phyloP scores from a whole-genome alignment of 2,797 vertebrate species.

The Clarias pachynema region DNA sequence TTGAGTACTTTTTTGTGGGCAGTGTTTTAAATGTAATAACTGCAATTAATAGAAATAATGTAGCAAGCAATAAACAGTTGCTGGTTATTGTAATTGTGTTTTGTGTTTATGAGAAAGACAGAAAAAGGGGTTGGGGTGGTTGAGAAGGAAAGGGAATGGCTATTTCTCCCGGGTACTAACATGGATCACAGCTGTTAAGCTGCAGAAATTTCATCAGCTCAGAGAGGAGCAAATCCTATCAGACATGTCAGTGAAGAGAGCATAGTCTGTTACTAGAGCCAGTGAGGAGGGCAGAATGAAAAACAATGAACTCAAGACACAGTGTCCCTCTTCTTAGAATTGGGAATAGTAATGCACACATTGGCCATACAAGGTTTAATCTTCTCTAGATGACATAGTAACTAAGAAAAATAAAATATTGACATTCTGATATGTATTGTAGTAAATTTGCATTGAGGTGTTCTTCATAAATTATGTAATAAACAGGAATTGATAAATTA shows the following conservation, averaged over 20 bases:
- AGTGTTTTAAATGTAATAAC: constrained; percentile 53
- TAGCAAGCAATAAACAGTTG: constrained; percentile 56
- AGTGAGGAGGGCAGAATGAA: constrained; percentile 63
- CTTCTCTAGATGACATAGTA: background rate
- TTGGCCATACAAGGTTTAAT: background rate
- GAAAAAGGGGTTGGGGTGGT: background rate
- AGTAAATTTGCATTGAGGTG: background rate
- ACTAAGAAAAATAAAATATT: background rate
- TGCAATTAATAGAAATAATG: constrained; percentile 62
- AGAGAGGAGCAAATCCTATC: constrained; percentile 52
- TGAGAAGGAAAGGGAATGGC: constrained; percentile 22
- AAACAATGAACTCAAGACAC: constrained; percentile 71
- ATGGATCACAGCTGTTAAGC: constrained; percentile 71
- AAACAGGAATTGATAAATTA: background rate
- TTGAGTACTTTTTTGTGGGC: constrained; percentile 51
- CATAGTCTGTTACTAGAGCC: constrained; percentile 37
- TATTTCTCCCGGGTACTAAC: constrained; percentile 67
- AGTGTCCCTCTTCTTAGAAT: constrained; percentile 57
- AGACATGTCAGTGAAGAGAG: constrained; percentile 41
- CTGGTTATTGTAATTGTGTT: constrained; percentile 51
- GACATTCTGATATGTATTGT: background rate
- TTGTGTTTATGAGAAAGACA: constrained; percentile 48
- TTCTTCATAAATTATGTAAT: background rate
- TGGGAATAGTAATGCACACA: constrained; percentile 49
- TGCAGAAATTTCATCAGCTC: constrained; percentile 74